Evolutionary conservation across 2,797 vertebrate genomes (phyloP).

Genomic region (Cuculus canorus): DNA sequence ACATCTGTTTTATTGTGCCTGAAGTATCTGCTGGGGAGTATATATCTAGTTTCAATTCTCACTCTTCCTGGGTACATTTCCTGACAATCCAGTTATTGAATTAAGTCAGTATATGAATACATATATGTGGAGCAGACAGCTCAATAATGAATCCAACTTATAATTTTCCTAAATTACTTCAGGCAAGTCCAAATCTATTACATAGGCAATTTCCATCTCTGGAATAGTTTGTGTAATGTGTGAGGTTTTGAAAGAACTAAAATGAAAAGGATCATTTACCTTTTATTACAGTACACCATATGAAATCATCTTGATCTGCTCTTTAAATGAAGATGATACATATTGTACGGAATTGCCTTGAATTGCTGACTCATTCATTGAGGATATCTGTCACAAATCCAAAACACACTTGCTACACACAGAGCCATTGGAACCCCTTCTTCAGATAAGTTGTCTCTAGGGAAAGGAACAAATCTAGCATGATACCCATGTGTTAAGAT

Average conservation of each 20-base stretch:
- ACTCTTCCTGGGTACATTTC: neutral
- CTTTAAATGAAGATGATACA: neutral
- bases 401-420: neutral
- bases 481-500: neutral
- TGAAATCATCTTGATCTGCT: neutral
- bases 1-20: neutral
- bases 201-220: neutral
- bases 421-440: neutral
- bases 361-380: neutral
- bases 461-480: neutral
- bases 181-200: neutral
- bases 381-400: neutral
- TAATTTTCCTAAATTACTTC: conserved; percentile 15
- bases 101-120: conserved; percentile 14
- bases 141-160: neutral
- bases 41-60: conserved; percentile 21
- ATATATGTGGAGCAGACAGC: neutral
- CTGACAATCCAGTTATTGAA: conserved; percentile 17
- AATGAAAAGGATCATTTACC: neutral
- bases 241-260: neutral
- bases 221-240: neutral
- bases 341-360: neutral
- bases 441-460: neutral
- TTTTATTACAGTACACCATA: neutral
- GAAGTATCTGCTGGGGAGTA: neutral